Conservation (phyloP, 2,113 vertebrate species). For the Smithornis capensis region DNA sequence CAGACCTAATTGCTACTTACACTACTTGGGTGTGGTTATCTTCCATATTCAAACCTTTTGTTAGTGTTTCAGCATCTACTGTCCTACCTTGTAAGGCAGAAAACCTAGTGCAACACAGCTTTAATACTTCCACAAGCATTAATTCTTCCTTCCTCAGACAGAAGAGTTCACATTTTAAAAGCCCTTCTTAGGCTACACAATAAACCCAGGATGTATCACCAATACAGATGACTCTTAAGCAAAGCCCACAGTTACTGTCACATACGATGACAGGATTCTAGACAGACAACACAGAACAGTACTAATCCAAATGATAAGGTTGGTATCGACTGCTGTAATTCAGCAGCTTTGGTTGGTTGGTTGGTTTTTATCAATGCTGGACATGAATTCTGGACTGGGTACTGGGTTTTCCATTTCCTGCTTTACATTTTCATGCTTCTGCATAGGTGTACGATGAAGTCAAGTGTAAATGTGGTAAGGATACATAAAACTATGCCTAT, state of each 20-base stretch:
- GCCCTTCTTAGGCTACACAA: not conserved
- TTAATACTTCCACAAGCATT: not conserved
- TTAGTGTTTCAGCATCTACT: not conserved
- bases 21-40: not conserved
- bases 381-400: not conserved
- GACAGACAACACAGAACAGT: not conserved
- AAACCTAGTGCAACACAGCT: not conserved
- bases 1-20: not conserved
- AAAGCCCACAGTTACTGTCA: not conserved
- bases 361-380: fast-evolving
- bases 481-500: not conserved
- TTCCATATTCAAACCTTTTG: not conserved
- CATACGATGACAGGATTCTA: not conserved
- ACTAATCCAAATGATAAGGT: not conserved
- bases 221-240: not conserved
- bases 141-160: not conserved
- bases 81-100: not conserved
- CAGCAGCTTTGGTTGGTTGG: not conserved
- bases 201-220: not conserved
- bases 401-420: not conserved
- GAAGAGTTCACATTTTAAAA: not conserved
- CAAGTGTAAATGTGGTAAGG: not conserved
- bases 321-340: not conserved
- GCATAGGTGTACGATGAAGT: not conserved
- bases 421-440: not conserved